Evolutionary conservation across 2,113 vertebrate genomes (phyloP).

Genomic region (Chamaea fasciata): DNA sequence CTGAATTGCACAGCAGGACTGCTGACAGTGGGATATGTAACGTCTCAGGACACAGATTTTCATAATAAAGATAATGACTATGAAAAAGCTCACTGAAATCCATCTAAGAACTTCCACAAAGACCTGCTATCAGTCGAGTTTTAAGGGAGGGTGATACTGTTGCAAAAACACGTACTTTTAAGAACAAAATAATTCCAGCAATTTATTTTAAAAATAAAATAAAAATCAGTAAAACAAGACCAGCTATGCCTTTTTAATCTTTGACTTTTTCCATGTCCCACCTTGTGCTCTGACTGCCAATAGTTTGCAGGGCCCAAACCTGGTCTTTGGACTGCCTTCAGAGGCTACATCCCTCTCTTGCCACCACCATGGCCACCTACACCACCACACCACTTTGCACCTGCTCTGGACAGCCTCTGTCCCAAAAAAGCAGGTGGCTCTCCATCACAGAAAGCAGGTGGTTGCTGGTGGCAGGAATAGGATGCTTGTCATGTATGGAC

Average conservation of each 20-base stretch:
- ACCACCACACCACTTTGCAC: neutral
- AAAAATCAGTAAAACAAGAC: neutral
- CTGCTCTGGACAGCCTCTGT: neutral
- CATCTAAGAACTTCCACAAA: neutral
- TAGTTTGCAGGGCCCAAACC: neutral
- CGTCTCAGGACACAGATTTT: slow-evolving; percentile 15
- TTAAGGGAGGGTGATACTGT: neutral
- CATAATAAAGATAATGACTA: slow-evolving; percentile 9
- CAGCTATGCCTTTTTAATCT: neutral
- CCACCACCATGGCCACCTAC: neutral
- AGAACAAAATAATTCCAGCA: neutral
- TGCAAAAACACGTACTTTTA: neutral
- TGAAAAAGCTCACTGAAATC: slow-evolving; percentile 11
- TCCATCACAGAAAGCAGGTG: neutral
- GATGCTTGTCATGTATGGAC: fast-evolving
- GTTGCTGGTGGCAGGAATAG: neutral
- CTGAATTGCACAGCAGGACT: slow-evolving; percentile 30
- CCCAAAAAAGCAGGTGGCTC: neutral
- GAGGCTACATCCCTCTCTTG: neutral
- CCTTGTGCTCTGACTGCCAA: neutral
- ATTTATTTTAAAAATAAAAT: neutral
- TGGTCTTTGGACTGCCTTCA: neutral
- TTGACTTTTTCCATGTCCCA: neutral
- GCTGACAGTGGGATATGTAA: neutral
- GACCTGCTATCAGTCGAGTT: neutral